These are phyloP conservation scores for Takifugu ocellatus DNA, from an alignment of 2,797 vertebrate species.

Conservation along the genomic window DNA sequence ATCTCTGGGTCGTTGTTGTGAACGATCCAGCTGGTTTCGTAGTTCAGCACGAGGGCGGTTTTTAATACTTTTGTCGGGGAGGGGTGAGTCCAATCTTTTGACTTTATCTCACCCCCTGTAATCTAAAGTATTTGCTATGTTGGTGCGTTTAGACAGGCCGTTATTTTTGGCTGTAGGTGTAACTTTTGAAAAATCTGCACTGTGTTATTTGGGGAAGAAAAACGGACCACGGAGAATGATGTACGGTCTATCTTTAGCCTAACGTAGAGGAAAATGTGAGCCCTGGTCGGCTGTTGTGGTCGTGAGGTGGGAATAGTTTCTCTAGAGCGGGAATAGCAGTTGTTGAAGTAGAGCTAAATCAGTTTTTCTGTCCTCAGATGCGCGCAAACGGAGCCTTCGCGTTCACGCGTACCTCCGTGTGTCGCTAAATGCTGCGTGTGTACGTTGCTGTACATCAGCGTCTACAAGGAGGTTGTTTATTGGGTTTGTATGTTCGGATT, in stretches of 20 bases:
- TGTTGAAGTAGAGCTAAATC: constrained; percentile 6
- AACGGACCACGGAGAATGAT: constrained; percentile 44
- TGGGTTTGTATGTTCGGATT: constrained; percentile 68
- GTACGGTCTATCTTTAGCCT: constrained; percentile 34
- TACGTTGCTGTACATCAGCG: constrained; percentile 63
- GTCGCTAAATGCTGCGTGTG: constrained; percentile 56
- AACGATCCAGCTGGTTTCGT: constrained; percentile 5
- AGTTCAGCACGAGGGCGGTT: constrained; percentile 30
- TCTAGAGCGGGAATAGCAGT: constrained; percentile 21
- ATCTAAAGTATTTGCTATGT: constrained; percentile 52
- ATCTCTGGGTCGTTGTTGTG: no score
- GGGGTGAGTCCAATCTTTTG: constrained; percentile 27
- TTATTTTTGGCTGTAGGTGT: constrained; percentile 14
- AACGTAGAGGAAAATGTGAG: constrained; percentile 32
- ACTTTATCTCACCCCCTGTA: constrained; percentile 9
- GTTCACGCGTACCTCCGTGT: constrained; percentile 41
- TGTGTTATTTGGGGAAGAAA: constrained; percentile 48
- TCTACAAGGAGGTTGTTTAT: constrained; percentile 50
- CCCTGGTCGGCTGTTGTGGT: constrained; percentile 35
- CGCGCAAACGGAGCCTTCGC: constrained; percentile 34
- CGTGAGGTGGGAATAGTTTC: constrained; percentile 8
- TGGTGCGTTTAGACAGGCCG: constrained; percentile 49
- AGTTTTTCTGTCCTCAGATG: constrained; percentile 40
- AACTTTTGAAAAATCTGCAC: constrained; percentile 40
- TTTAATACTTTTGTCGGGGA: constrained; percentile 6